These are phyloP conservation scores for Argyrosomus japonicus DNA, from an alignment of 2,113 vertebrate genomes.

Conservation along the genomic window DNA sequence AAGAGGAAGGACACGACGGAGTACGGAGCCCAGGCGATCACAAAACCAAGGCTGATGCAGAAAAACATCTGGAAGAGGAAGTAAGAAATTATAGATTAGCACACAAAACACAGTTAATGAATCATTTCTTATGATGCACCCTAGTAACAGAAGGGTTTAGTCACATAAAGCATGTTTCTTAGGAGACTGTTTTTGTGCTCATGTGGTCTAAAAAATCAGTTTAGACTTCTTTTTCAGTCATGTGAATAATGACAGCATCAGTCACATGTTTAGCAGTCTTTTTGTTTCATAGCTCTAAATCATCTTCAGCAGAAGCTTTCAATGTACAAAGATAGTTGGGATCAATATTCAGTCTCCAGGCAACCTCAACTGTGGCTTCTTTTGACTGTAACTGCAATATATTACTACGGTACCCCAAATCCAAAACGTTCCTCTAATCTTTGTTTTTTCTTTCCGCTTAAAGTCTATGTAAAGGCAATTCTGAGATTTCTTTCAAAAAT, in stretches of 20 bases:
- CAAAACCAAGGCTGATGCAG: slow-evolving; percentile 80
- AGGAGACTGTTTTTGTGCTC: not conserved
- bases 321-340: not conserved
- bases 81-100: not conserved
- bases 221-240: not conserved
- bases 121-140: slow-evolving; percentile 8
- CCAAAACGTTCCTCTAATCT: too few species aligned
- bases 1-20: slow-evolving; percentile 77
- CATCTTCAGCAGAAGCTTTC: not conserved
- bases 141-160: not conserved
- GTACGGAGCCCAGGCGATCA: slow-evolving; percentile 79
- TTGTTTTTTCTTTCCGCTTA: too few species aligned
- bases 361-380: not conserved
- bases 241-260: not conserved
- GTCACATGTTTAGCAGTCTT: not conserved
- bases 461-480: too few species aligned
- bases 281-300: not conserved
- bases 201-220: not conserved
- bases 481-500: too few species aligned
- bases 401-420: too few species aligned
- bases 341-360: not conserved
- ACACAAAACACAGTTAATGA: not conserved
- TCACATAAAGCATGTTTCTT: not conserved
- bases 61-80: slow-evolving; percentile 79
- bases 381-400: too few species aligned